Base-by-base conservation (phyloP, 2,888 invertebrate species). In the Andricus quercusramuli region DNA sequence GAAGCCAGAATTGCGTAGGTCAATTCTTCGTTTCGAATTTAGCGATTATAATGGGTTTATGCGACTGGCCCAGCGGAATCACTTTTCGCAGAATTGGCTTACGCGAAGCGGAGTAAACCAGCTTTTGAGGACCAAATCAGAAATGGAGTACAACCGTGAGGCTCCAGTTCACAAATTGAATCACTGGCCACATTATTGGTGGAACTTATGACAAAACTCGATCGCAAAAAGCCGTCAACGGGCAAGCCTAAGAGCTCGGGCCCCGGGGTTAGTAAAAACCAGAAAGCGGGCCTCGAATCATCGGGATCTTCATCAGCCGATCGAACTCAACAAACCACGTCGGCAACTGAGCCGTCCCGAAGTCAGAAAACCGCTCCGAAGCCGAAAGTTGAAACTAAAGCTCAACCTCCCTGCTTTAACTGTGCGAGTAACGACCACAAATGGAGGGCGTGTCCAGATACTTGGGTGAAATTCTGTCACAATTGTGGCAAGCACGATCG, bases 11-110 rank as follows among this genome's bases (percentile, higher is more conserved):
- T 64, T 79, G 47, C 56, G 67, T 5, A 0, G 59, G 1, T 20
- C 74, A 15, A 41, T 80, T 37, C 37, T 74, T n/a, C 13, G 80
- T 15, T 78, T 66, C 2, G 78, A 82, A 22, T 80, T 82, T 20
- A 11, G 37, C 1, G 62, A 20, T 25, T 80, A 51, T 66, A 78
- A 82, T 2, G 70, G 78, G 17, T 5, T 82, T 0, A 64, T 64
- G 17, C 44, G 13, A 3, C 11, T 70, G 6, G 76, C 80, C 22
- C 68, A 15, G 68, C 29, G 6, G 44, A 68, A 13, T 68, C 25
- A 15, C 47, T 68, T 0, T 22, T 47, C 2, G 47, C 68, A 13
- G 68, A 68, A 1, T 25, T 47, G 5, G 44, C 47, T 15, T 68
- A 68, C 6, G 6, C 4, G 0, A 56, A 56, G 4, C 3, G 4